phyloP scores from a whole-genome alignment of 2,113 vertebrate genomes.

The Ceuthmochares aereus region DNA sequence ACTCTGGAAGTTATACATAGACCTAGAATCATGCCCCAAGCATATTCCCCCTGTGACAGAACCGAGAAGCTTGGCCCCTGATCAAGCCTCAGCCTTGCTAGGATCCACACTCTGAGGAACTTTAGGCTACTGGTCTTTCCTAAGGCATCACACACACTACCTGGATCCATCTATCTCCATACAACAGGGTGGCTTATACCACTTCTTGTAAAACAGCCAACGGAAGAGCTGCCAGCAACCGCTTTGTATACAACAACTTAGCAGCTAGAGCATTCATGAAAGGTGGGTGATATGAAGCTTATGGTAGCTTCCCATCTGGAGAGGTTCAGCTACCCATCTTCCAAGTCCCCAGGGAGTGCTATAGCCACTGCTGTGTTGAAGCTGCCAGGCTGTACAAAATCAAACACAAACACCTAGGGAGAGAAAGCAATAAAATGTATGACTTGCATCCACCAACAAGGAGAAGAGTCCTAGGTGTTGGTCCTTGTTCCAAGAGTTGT shows the following conservation, averaged over 20 bases:
- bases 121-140: background rate
- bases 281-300: background rate
- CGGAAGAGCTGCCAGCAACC: slow-evolving; percentile 1
- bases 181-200: background rate
- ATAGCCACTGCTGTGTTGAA: background rate
- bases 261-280: background rate
- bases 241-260: slow-evolving; percentile 2
- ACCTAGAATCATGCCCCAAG: background rate
- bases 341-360: background rate
- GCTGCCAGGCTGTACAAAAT: slow-evolving; percentile 18
- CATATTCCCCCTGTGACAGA: background rate
- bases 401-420: background rate
- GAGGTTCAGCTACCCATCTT: background rate
- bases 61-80: background rate
- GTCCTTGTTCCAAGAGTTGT: slow-evolving; percentile 20
- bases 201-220: slow-evolving; percentile 11
- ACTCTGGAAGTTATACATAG: background rate
- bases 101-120: background rate
- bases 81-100: background rate
- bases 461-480: slow-evolving; percentile 6
- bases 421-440: background rate
- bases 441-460: background rate
- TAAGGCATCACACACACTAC: background rate
- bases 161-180: background rate
- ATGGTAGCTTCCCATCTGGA: background rate